Evolutionary conservation across 2,888 invertebrate species (phyloP).

Genomic region (Hypercompe scribonia): DNA sequence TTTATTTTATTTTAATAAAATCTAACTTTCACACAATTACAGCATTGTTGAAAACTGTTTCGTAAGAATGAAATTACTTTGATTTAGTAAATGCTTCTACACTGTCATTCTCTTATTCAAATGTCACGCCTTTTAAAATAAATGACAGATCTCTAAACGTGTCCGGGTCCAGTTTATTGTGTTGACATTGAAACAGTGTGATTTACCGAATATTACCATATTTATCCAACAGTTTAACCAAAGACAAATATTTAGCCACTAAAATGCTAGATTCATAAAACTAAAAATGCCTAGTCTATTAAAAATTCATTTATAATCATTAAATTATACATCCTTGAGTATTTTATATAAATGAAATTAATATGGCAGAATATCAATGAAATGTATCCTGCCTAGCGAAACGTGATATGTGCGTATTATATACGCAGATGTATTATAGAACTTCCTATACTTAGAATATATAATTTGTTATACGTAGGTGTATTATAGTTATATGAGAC

Average conservation of each 20-base stretch:
- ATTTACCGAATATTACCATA: constrained; percentile 6
- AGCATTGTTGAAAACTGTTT: not conserved
- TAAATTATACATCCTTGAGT: not conserved
- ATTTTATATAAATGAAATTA: constrained; percentile 29
- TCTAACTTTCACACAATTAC: constrained; percentile 10
- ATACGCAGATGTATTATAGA: not conserved
- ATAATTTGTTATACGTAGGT: not conserved
- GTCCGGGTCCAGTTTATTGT: constrained; percentile 7
- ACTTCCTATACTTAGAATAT: not conserved
- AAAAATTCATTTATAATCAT: not conserved
- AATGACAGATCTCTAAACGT: constrained; percentile 1
- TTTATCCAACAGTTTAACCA: constrained; percentile 12
- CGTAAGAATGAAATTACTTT: constrained; percentile 9
- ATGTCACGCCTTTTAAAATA: constrained; percentile 5
- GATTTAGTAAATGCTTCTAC: not conserved
- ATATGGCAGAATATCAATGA: constrained; percentile 34
- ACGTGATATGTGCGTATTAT: constrained; percentile 19
- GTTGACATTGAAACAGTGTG: constrained; percentile 24
- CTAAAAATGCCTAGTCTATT: not conserved
- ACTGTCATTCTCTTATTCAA: constrained; percentile 8
- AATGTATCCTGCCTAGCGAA: constrained; percentile 33
- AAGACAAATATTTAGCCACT: not conserved
- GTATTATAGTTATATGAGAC: not conserved
- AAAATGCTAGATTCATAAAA: not conserved
- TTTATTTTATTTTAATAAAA: constrained; percentile 2